phyloP scores from a whole-genome alignment of 2,797 vertebrate genomes.

The Falco cherrug region DNA sequence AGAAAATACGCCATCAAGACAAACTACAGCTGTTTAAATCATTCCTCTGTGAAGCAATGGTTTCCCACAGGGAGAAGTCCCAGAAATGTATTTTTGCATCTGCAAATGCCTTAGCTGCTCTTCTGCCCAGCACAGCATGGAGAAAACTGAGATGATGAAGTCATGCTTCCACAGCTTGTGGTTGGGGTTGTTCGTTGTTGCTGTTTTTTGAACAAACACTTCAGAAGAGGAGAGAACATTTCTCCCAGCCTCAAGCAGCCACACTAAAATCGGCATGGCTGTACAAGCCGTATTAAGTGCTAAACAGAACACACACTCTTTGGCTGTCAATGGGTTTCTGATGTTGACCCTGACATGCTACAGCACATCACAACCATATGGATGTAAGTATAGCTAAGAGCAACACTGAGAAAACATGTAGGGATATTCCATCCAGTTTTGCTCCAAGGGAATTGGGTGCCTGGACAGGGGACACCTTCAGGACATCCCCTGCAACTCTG shows the following conservation, averaged over 20 bases:
- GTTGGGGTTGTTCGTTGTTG: background rate
- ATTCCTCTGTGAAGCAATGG: constrained; percentile 39
- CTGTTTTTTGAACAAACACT: background rate
- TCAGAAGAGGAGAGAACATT: background rate
- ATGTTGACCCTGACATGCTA: background rate
- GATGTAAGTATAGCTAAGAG: background rate
- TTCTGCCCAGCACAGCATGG: constrained; percentile 27
- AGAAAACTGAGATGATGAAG: background rate
- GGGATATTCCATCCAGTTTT: background rate
- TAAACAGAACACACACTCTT: background rate
- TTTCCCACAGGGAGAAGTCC: background rate
- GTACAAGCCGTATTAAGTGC: background rate
- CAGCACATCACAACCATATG: background rate
- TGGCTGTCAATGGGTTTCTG: background rate
- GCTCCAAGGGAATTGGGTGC: background rate
- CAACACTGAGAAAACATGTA: background rate
- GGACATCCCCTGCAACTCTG: background rate
- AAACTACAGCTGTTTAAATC: constrained; percentile 54
- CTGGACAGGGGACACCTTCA: background rate
- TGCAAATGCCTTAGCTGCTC: constrained; percentile 16
- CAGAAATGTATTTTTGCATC: constrained; percentile 12
- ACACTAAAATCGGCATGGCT: background rate
- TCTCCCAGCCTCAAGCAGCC: background rate
- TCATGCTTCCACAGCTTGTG: background rate
- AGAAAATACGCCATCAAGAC: constrained; percentile 43